phyloP scores from a whole-genome alignment of 2,113 vertebrate genomes.

The Petaurus breviceps region DNA sequence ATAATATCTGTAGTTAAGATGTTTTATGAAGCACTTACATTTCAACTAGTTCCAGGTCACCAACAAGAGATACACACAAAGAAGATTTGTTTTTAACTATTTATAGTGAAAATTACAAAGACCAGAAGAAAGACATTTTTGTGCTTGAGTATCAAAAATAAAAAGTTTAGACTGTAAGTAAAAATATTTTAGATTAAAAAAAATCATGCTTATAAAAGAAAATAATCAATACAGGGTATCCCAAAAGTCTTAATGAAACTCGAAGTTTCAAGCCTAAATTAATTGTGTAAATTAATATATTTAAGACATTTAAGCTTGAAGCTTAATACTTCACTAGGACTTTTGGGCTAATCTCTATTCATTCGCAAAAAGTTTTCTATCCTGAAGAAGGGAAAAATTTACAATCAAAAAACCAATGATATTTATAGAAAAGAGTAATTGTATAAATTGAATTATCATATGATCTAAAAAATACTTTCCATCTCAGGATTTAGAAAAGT shows the following conservation, averaged over 20 bases:
- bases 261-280: background rate
- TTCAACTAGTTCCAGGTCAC: conserved; percentile 50
- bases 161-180: conserved; percentile 46
- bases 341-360: background rate
- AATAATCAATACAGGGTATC: conserved; percentile 10
- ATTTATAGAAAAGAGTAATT: conserved; percentile 8
- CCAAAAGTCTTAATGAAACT: background rate
- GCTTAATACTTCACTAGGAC: background rate
- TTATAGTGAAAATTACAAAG: conserved; percentile 38
- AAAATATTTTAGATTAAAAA: background rate
- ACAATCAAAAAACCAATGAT: conserved; percentile 31
- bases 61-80: conserved; percentile 39
- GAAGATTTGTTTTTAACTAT: conserved; percentile 9
- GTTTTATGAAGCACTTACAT: conserved; percentile 51
- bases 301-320: background rate
- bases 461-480: background rate
- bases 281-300: no score
- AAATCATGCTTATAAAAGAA: conserved; percentile 54
- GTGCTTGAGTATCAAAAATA: conserved; percentile 1
- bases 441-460: background rate
- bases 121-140: background rate
- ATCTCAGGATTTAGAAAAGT: background rate
- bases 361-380: conserved; percentile 47
- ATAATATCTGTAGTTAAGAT: conserved; percentile 28
- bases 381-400: conserved; percentile 5